A percentile compares a stretch with the other conserved stretches of the same genome.
phyloP scores from a whole-genome alignment of 2,797 vertebrate genomes.

The Morelia viridis region DNA sequence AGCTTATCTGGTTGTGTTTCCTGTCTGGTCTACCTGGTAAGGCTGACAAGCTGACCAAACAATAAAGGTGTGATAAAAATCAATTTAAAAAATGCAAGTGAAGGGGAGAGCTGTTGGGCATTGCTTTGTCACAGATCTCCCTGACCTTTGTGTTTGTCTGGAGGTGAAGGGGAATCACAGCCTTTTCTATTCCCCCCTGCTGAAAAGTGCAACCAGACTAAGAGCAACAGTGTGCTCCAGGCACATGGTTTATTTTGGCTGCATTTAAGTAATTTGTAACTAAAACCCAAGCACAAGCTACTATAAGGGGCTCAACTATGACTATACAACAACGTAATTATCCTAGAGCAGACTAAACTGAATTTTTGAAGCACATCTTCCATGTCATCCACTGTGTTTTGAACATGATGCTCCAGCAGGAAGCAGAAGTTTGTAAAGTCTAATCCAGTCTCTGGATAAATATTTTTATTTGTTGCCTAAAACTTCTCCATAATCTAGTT shows the following conservation, averaged over 20 bases:
- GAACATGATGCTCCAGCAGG: neutral
- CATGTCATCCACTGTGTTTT: neutral
- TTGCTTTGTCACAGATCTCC: neutral
- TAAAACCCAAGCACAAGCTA: neutral
- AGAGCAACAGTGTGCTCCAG: neutral
- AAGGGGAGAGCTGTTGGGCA: neutral
- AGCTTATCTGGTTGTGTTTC: no score
- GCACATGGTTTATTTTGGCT: neutral
- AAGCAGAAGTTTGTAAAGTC: neutral
- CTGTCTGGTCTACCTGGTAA: no score
- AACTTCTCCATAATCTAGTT: neutral
- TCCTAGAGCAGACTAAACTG: neutral
- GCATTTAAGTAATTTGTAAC: neutral
- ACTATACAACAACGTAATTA: neutral
- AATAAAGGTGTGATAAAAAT: neutral
- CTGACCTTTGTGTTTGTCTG: neutral
- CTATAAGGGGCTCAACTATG: neutral
- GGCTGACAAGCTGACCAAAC: neutral
- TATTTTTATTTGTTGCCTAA: neutral
- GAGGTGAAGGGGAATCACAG: neutral
- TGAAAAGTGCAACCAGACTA: neutral
- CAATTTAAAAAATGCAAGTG: neutral
- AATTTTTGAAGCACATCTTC: neutral
- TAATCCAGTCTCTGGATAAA: neutral
- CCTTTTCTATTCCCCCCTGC: neutral